phyloP scores from a whole-genome alignment of 2,797 vertebrate genomes.

The Adelosebastes latens region DNA sequence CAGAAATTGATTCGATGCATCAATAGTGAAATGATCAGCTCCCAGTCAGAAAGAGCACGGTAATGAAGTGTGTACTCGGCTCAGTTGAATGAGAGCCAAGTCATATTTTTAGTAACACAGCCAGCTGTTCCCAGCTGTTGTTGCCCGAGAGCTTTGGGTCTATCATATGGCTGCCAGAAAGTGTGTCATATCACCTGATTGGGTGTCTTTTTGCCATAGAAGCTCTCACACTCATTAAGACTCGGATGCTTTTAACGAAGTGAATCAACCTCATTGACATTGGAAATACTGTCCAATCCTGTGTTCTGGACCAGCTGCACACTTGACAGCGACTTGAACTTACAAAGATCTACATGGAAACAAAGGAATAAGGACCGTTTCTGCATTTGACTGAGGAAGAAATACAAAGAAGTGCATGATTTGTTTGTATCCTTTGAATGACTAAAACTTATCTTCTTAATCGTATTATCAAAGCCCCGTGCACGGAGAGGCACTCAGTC shows the following conservation, averaged over 20 bases:
- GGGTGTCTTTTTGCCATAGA: neutral
- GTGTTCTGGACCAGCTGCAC: neutral
- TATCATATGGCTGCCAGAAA: constrained; percentile 12
- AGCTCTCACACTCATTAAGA: neutral
- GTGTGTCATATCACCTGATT: constrained; percentile 22
- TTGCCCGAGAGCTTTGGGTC: constrained; percentile 17
- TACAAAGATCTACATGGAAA: constrained; percentile 5
- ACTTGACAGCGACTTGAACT: neutral
- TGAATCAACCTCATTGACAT: neutral
- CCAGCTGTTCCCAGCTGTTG: constrained; percentile 50
- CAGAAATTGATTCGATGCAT: constrained; percentile 45
- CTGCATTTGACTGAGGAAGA: neutral
- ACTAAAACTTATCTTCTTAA: neutral
- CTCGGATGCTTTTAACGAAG: neutral
- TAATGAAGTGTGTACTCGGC: constrained; percentile 23
- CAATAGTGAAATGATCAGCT: constrained; percentile 35
- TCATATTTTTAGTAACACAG: constrained; percentile 36
- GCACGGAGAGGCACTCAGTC: neutral
- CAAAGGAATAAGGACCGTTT: neutral
- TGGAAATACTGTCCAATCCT: neutral
- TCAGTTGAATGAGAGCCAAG: constrained; percentile 14
- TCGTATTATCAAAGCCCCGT: constrained; percentile 6
- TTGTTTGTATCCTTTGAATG: neutral
- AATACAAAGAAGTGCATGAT: neutral
- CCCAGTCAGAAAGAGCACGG: constrained; percentile 1